Conservation (phyloP, 1,140 invertebrate genomes). For the Melanaphis sacchari region DNA sequence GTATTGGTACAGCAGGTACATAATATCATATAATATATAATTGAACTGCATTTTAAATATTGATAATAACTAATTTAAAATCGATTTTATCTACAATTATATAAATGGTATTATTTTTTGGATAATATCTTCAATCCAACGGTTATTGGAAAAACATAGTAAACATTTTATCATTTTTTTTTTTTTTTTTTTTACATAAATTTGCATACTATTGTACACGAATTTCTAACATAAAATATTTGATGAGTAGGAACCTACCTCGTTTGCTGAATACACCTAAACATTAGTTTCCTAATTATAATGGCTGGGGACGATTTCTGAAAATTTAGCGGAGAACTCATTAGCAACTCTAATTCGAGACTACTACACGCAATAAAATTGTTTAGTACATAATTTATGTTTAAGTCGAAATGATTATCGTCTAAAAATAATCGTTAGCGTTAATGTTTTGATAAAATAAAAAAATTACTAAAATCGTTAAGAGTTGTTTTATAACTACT, state of each 20-base stretch:
- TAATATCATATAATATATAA: not conserved
- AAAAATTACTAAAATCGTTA: constrained; percentile 17
- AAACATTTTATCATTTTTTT: not conserved
- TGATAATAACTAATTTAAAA: not conserved
- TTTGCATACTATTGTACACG: not conserved
- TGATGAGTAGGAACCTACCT: not conserved
- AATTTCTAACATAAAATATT: not conserved
- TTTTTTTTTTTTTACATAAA: not conserved
- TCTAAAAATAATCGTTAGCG: constrained; percentile 34
- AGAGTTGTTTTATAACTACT: constrained; percentile 26
- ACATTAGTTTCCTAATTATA: not conserved
- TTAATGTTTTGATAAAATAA: constrained; percentile 13
- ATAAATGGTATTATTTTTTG: too few species aligned
- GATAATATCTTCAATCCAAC: too few species aligned
- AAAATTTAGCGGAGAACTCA: constrained; percentile 24
- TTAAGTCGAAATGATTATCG: not conserved
- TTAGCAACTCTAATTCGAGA: constrained; percentile 32
- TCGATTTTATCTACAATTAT: not conserved
- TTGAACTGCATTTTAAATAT: not conserved
- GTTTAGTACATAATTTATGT: constrained; percentile 15
- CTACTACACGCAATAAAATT: constrained; percentile 24
- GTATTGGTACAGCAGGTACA: not conserved
- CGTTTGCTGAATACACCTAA: not conserved
- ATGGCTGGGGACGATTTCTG: not conserved
- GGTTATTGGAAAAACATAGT: not conserved